Evolutionary conservation across 2,888 invertebrate species (phyloP).

Genomic region (Lypha dubia): DNA sequence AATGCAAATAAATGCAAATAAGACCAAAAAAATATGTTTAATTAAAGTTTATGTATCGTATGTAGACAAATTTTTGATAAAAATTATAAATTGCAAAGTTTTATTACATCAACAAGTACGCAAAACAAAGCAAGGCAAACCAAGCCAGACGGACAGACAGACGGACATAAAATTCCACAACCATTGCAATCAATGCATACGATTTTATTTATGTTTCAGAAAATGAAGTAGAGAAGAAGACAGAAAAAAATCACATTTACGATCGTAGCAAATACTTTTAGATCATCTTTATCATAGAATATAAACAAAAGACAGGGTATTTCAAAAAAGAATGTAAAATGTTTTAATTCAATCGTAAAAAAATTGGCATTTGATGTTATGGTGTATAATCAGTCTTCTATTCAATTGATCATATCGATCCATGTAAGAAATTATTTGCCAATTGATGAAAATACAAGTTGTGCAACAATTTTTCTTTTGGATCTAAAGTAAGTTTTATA

Average conservation of each 20-base stretch:
- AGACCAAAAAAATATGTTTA: constrained; percentile 54
- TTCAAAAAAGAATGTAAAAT: neutral
- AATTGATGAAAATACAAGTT: too few species aligned
- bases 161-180: neutral
- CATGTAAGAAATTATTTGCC: too few species aligned
- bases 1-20: constrained; percentile 16
- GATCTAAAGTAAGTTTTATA: too few species aligned
- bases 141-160: neutral
- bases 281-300: constrained; percentile 58
- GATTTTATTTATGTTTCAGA: constrained; percentile 12
- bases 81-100: constrained; percentile 36
- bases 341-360: too few species aligned
- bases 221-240: too few species aligned
- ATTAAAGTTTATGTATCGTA: constrained; percentile 61
- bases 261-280: constrained; percentile 43
- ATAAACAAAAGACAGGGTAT: constrained; percentile 42
- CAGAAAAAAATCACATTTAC: constrained; percentile 34
- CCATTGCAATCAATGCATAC: constrained; percentile 13
- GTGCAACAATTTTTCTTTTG: too few species aligned
- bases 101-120: constrained; percentile 29
- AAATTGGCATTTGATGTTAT: too few species aligned
- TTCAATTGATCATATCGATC: too few species aligned
- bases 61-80: constrained; percentile 23
- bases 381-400: too few species aligned
- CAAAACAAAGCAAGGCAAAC: neutral